A percentile compares a stretch with the other conserved stretches of the same genome.
Conservation (phyloP, 2,888 invertebrate genomes). For the Metalampra italica region DNA sequence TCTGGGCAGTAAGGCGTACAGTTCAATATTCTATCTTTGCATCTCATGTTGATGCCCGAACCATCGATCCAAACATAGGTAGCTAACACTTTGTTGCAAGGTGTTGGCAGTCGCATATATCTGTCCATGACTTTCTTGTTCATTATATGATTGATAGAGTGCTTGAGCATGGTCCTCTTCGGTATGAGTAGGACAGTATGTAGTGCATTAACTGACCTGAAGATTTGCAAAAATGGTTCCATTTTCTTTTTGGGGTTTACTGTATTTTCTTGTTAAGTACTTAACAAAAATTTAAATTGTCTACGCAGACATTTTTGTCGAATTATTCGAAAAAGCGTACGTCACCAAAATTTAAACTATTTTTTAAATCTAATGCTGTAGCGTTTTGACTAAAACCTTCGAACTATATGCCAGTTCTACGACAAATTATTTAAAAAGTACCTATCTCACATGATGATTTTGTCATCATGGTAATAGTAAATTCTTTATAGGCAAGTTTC, state of each 20-base stretch:
- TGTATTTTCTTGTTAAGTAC: not conserved
- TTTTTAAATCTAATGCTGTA: not conserved
- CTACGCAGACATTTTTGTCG: too few species aligned
- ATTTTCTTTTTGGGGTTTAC: not conserved
- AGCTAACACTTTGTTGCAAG: slow-evolving; percentile 80
- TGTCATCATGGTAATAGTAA: not conserved
- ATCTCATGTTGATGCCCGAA: slow-evolving; percentile 83
- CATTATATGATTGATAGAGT: slow-evolving; percentile 66
- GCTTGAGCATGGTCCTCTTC: slow-evolving; percentile 47
- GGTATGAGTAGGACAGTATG: slow-evolving; percentile 6
- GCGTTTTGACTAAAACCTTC: too few species aligned
- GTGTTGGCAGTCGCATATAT: slow-evolving; percentile 77
- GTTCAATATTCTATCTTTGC: slow-evolving; percentile 83
- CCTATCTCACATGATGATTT: too few species aligned
- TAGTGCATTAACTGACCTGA: not conserved
- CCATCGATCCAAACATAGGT: slow-evolving; percentile 90
- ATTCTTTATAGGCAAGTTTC: slow-evolving; percentile 36
- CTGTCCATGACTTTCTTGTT: slow-evolving; percentile 69
- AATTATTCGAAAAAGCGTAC: not conserved
- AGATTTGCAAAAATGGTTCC: not conserved
- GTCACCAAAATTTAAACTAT: not conserved
- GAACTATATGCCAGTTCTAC: too few species aligned
- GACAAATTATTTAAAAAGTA: too few species aligned
- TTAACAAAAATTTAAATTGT: too few species aligned
- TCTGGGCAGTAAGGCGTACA: slow-evolving; percentile 78